Evolutionary conservation across 2,888 invertebrate species (phyloP), one percentile per base, ranked within the genome.

Genomic region (Drosophila buzzatii): DNA sequence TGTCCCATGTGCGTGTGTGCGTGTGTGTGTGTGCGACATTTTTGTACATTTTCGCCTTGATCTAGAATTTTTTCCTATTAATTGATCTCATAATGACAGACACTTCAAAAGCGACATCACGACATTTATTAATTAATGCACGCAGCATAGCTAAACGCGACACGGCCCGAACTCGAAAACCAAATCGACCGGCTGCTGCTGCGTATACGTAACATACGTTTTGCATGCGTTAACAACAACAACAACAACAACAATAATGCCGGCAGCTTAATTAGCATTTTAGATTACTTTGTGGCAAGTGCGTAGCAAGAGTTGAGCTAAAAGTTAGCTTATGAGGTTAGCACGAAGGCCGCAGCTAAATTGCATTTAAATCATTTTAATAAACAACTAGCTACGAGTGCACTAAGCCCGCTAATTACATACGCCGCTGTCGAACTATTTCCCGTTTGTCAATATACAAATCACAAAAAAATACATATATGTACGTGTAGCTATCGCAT

Each of bases 51-150:
- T 80, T 88, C 71, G 84, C 87, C 87, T 88, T 88, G 87, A 91
- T 91, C 91, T 91, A 91, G 91, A 91, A 91, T 91, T 91, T 87
- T 84, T 90, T 91, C 90, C 90, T 90, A 90, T 91, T 90, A 91
- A 91, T 91, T 91, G 91, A 91, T 91, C 91, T 91, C 81, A 85
- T 91, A 91, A 91, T 90, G 91, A 89, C 91, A 91, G 88, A 86
- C 89, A 91, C 85, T 87, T 83, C 80, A 86, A 91, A 90, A 87
- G 90, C 91, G 83, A 91, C 91, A 91, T 91, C 91, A 91, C 91
- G 91, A 91, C 89, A 85, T 84, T 87, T 89, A 88, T 89, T 87
- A 88, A 88, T 88, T 88, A 88, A 88, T 89, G 88, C 85, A 85
- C 79, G 77, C 79, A 77, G 79, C 75, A 45, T 65, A 53, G 37